Conservation (phyloP, 2,113 vertebrate species). For the Sterna hirundo region DNA sequence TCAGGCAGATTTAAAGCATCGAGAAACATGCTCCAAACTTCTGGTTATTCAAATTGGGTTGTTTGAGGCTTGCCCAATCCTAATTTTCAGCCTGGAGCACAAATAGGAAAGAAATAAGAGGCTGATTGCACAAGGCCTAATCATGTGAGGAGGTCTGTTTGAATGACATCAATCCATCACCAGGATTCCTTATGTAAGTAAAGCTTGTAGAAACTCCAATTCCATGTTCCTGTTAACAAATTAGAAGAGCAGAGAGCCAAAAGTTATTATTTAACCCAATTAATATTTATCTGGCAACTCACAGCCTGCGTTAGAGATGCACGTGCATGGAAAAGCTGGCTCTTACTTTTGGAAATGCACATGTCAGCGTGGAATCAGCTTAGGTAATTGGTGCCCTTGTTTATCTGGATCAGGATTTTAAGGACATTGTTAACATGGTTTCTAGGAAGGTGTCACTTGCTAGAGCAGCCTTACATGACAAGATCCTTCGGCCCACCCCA, state of each 20-base stretch:
- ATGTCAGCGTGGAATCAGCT: not conserved
- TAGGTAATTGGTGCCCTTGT: not conserved
- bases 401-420: conserved; percentile 13
- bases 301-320: not conserved
- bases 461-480: not conserved
- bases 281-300: not conserved
- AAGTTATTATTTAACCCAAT: not conserved
- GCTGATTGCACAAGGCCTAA: not conserved
- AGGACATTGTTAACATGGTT: not conserved
- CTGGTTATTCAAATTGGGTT: not conserved
- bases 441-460: conserved; percentile 35
- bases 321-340: not conserved
- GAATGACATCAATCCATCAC: not conserved
- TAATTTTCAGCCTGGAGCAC: not conserved
- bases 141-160: not conserved
- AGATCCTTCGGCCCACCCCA: not conserved
- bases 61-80: not conserved
- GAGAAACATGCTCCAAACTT: not conserved
- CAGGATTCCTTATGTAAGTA: not conserved
- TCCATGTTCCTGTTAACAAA: not conserved
- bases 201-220: not conserved
- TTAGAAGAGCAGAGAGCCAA: not conserved
- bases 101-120: not conserved
- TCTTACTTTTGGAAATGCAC: not conserved
- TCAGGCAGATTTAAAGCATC: not conserved